Evolutionary conservation across 2,888 invertebrate genomes (phyloP).

Genomic region (Artemia sp.): DNA sequence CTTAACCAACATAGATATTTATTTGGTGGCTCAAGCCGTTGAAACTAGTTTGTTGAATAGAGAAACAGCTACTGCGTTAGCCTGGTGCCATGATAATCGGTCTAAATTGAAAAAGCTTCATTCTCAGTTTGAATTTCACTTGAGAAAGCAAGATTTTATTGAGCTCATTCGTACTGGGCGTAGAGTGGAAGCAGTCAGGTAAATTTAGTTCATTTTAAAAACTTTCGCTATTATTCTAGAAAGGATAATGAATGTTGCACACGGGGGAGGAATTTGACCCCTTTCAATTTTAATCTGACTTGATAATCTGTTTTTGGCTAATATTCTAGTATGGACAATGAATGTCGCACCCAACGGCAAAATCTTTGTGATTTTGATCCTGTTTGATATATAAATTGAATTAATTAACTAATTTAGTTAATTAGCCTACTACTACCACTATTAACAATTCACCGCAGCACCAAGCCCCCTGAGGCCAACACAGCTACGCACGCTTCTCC

Average conservation of each 20-base stretch:
- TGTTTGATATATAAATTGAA: no score
- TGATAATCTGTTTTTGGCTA: background rate
- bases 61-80: slow-evolving; percentile 71
- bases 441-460: no score
- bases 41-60: slow-evolving; percentile 63
- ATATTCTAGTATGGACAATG: no score
- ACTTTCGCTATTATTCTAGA: slow-evolving; percentile 15
- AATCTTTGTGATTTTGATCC: no score
- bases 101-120: slow-evolving; percentile 83
- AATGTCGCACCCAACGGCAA: no score
- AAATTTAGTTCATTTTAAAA: slow-evolving; percentile 25
- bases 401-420: no score
- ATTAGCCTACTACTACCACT: no score
- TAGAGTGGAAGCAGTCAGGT: slow-evolving; percentile 71
- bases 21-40: slow-evolving; percentile 40
- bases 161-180: slow-evolving; percentile 74
- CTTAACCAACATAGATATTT: slow-evolving; percentile 67
- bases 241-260: slow-evolving; percentile 12
- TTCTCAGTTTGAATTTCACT: slow-evolving; percentile 86
- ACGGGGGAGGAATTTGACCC: no score
- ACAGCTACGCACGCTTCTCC: no score
- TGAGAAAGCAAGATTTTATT: slow-evolving; percentile 82
- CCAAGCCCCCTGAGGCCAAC: no score
- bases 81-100: slow-evolving; percentile 93
- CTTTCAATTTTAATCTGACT: slow-evolving; percentile 5